Base-by-base conservation (phyloP, 2,113 vertebrate species). In the Gymnobelideus leadbeateri region DNA sequence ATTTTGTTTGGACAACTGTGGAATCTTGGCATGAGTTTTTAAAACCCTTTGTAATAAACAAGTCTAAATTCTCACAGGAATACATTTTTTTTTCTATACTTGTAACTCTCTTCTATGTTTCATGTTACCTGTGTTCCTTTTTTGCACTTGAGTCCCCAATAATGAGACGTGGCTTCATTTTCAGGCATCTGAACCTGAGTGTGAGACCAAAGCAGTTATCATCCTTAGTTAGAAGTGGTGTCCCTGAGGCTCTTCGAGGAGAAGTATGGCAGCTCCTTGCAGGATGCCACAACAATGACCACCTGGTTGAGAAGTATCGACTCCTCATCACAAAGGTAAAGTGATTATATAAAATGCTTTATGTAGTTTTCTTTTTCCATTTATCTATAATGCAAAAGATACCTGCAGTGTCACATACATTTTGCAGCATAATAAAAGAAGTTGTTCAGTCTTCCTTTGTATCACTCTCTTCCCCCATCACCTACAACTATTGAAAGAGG, bases 211-310 rank as follows among this genome's bases (percentile, higher is more conserved):
- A 99, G 97, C 99, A 99, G 49, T 98, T 99, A 91, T 98, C 99
- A 0, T 98, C 99, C 0, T 94, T 99, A 98, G 99, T 99, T 96
- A 99, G 99, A 37, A 99, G 99, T 0, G 99, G 99, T 0, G 99
- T 99, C 51, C 99, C 99, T 0, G 99, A 99, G 97, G 99, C 99
- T 37, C 99, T 99, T 3, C 98, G 99, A 14, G 99, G 99, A 8
- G 99, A 99, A 97, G 99, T 99, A 95, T 99, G 99, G 99, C 99
- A 99, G 98, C 98, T 99, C 92, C 98, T 99, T 95, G 99, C 99
- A 0, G 99, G 99, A n/a, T 99, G 99, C 97, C 99, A 99, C 96
- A 99, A 99, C 97, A 99, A 99, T 4, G 99, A 99, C 97, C 99
- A 99, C 98, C 99, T 99, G 93, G 99, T 99, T 94, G 99, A 99